Evolutionary conservation across 2,888 invertebrate genomes (phyloP), one percentile per base, ranked within the genome.

Genomic region (Sinodicranocentrus sp.): DNA sequence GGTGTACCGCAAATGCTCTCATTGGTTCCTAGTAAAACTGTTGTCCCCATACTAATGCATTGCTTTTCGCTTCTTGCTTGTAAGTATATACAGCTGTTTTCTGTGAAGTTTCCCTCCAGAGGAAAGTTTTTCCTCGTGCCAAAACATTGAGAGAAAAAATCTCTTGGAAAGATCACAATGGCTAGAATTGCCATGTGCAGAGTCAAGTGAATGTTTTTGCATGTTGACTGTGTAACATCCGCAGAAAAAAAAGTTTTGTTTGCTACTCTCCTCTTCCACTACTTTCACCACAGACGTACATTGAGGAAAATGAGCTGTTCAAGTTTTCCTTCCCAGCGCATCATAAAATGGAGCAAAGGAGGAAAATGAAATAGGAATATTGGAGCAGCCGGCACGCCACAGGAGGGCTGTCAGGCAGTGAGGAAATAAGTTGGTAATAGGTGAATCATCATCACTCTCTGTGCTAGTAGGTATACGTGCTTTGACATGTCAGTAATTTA

Each of bases 331-430:
- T 10, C n/a, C 33, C 33, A 67, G 43, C 21, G 19, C 44, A 28
- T 61, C 28, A 63, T 63, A 28, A 33, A 23, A 10, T 17, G 39
- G 19, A 65, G 63, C 5, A 21, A 6, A 23, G 13, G 28, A 63
- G 17, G 10, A 67, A 67, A 67, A 39, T 67, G 67, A 67, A 19
- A 65, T 59, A n/a, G 25, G 25, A 59, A 59, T 59, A 52, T 17
- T 17, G n/a, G 52, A 52, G 52, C 52, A 52, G n/a, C n/a, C n/a
- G 48, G 17, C 19, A 8, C 57, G 6, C 48, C 48, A 48, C 52
- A 52, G 17, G 52, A n/a, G 13, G 6, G 3, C 3, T 3, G 6
- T 6, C 3, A n/a, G 17, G 52, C 3, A 17, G 17, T 13, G 17
- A 6, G 52, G n/a, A n/a, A 5, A 52, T 52, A 52, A 52, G n/a